Evolutionary conservation across 1,140 invertebrate species (phyloP).

Genomic region (Hycleus cichorii): DNA sequence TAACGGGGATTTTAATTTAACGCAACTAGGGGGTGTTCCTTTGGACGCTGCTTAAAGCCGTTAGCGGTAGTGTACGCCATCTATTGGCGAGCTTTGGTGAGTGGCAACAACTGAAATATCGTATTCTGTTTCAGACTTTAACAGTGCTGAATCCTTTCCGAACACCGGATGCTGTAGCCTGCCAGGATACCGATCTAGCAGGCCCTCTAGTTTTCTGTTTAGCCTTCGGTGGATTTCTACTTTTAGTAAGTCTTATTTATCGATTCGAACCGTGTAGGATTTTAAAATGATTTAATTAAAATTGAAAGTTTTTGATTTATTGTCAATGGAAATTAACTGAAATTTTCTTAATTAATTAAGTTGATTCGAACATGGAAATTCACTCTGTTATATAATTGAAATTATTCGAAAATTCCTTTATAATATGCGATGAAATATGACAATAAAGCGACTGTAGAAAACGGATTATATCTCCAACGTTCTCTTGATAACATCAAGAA

Average conservation of each 20-base stretch:
- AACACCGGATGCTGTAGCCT: constrained; percentile 51
- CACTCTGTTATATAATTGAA: not conserved
- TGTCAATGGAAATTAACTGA: not conserved
- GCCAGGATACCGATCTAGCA: constrained; percentile 73
- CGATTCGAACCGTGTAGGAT: not conserved
- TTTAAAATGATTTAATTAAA: not conserved
- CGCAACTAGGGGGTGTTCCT: not conserved
- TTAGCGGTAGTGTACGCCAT: not conserved
- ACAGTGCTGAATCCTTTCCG: constrained; percentile 70
- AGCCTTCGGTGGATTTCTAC: constrained; percentile 61
- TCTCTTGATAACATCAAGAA: constrained; percentile 1
- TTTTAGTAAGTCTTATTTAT: constrained; percentile 40
- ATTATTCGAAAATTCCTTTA: too few relatives aligned
- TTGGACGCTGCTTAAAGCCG: not conserved
- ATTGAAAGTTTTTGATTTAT: not conserved
- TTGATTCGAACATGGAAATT: not conserved
- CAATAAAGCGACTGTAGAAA: not conserved
- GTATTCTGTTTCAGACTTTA: constrained; percentile 50
- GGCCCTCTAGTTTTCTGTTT: constrained; percentile 76
- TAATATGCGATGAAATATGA: not conserved
- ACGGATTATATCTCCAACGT: too few relatives aligned
- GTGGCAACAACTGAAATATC: not conserved
- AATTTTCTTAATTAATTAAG: not conserved
- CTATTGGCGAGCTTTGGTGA: not conserved
- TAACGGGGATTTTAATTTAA: too few relatives aligned